Base-by-base conservation (phyloP, 2,797 vertebrate genomes). In the Pyrrhura leucotis region DNA sequence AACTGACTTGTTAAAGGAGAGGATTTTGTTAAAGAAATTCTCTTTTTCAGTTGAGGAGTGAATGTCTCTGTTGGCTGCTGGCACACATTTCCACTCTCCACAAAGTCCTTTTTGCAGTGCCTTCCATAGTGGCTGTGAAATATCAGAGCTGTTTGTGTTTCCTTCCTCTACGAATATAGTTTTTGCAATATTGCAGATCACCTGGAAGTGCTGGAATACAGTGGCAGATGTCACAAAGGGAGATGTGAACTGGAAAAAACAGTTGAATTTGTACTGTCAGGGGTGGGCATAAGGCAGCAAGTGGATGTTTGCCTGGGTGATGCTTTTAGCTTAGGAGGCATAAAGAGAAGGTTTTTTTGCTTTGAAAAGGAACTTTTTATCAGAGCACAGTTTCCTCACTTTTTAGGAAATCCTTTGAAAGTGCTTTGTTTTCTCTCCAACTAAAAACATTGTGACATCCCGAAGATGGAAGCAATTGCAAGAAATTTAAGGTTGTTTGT, bases 1-100 rank as follows among this genome's bases (percentile, higher is more conserved):
- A 65, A 74, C 7, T 19, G 72, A 12, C 22, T 37, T 75, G 28
- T 62, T 12, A 47, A 54, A 58, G 37, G 66, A 68, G 21, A 33
- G 21, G n/a, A 15, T 56, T 56, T 37, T 78, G 29, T 62, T 14
- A 47, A 54, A 58, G 39, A 72, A 74, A 48, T n/a, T 6, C 20
- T 11, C 8, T 18, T 3, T 65, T 69, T 75, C 39, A 3, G 5
- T 26, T n/a, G 2, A 9, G 72, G 56, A 54, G 15, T 0, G 2
- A 56, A 19, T 0, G 0, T 5, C 28, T 18, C 8, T 28, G 1
- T 0, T 0, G 7, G 20, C 10, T 37, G 26, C n/a, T 2, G 29
- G 67, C 40, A 18, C 13, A 1, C 17, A 0, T 61, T 72, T 31
- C 44, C 37, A 3, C 51, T 31, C 47, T 2, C 83, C 12, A 25